Evolutionary conservation across 2,888 invertebrate genomes (phyloP).

Genomic region (Volucella inflata): DNA sequence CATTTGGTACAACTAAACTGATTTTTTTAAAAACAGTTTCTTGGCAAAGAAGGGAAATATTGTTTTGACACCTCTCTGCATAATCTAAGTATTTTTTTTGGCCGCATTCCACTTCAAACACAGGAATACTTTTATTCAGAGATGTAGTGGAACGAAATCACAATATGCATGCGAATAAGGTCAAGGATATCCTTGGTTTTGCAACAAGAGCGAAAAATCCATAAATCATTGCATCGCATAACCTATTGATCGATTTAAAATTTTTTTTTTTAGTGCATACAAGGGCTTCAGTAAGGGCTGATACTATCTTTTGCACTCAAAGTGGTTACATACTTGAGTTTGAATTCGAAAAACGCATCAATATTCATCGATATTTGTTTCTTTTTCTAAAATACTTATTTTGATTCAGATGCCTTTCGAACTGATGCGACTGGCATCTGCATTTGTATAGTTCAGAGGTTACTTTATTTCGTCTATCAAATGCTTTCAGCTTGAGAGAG

Average conservation of each 20-base stretch:
- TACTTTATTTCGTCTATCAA: too few species aligned
- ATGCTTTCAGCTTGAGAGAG: too few species aligned
- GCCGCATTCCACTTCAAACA: not conserved
- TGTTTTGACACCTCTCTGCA: conserved; percentile 4
- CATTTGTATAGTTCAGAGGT: too few species aligned
- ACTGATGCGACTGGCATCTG: too few species aligned
- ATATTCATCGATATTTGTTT: not conserved
- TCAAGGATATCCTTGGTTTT: conserved; percentile 38
- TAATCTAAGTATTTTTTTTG: not conserved
- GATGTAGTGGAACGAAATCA: not conserved
- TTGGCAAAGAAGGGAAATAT: not conserved
- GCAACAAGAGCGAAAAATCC: conserved; percentile 33
- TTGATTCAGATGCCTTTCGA: too few species aligned
- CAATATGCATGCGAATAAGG: conserved; percentile 36
- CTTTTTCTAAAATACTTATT: too few species aligned
- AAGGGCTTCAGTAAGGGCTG: too few species aligned
- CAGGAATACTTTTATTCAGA: not conserved
- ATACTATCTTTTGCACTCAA: conserved; percentile 11
- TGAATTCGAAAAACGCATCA: not conserved
- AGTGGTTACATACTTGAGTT: not conserved
- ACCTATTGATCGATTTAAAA: conserved; percentile 20
- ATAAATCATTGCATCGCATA: conserved; percentile 39
- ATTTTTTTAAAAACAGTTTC: not conserved
- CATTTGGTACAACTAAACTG: not conserved
- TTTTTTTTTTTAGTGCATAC: too few species aligned